phyloP scores from a whole-genome alignment of 1,140 invertebrate genomes.

The Drosophila tropicalis region DNA sequence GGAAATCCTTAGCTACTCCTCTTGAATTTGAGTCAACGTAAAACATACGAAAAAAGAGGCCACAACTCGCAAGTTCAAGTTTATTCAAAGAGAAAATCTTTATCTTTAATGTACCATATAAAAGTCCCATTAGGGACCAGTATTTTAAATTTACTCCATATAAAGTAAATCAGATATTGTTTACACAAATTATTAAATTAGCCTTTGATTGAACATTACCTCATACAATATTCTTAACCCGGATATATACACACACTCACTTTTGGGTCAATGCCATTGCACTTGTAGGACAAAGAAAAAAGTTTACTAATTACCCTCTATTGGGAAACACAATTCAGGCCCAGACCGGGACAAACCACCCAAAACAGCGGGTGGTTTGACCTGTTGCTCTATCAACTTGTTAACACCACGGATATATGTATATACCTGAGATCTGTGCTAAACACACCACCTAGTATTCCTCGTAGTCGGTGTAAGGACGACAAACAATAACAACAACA shows the following conservation, averaged over 20 bases:
- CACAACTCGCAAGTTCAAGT: not conserved
- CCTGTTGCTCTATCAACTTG: conserved; percentile 66
- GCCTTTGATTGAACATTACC: not conserved
- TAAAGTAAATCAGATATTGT: not conserved
- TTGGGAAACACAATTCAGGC: conserved; percentile 14
- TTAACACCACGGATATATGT: conserved; percentile 34
- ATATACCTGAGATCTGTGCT: conserved; percentile 70
- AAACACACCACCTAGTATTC: conserved; percentile 68
- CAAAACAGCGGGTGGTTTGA: conserved; percentile 32
- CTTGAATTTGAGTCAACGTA: conserved; percentile 12
- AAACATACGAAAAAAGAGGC: conserved; percentile 23
- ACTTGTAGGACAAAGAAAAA: conserved; percentile 27
- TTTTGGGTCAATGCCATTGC: conserved; percentile 45
- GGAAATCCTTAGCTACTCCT: conserved; percentile 15
- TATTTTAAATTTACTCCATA: not conserved
- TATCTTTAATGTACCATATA: not conserved
- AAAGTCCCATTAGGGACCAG: not conserved
- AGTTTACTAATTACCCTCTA: conserved; percentile 52
- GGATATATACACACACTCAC: not conserved
- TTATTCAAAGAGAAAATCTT: not conserved
- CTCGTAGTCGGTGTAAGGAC: conserved; percentile 34
- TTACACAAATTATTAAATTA: no score
- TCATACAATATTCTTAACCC: not conserved
- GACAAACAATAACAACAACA: conserved; percentile 25
- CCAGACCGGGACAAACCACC: conserved; percentile 38